Conservation (phyloP, 2,113 vertebrate species). For the Oncorhynchus kisutch region DNA sequence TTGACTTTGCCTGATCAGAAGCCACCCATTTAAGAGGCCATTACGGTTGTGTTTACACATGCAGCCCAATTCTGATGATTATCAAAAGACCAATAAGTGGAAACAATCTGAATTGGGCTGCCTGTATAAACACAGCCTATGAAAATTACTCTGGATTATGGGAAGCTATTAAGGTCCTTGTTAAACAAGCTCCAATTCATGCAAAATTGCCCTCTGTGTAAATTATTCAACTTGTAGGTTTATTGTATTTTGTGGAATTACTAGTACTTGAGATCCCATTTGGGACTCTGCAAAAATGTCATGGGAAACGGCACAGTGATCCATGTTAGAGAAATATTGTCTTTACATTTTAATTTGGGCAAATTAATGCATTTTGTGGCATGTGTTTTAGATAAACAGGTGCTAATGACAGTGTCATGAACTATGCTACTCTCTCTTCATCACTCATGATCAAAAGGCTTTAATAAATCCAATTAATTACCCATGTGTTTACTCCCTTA, state of each 20-base stretch:
- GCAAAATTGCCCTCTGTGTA: conserved; percentile 11
- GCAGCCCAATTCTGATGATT: too few relatives aligned
- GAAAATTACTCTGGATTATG: conserved; percentile 50
- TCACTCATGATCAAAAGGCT: too few relatives aligned
- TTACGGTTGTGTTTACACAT: conserved; percentile 10
- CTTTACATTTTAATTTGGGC: background rate
- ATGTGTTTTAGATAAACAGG: background rate
- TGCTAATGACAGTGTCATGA: background rate
- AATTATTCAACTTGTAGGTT: background rate
- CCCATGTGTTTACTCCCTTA: background rate
- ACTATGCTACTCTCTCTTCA: background rate
- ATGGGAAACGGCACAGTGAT: background rate
- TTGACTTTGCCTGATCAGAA: conserved; percentile 36
- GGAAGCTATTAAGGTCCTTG: conserved; percentile 43
- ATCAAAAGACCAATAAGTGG: too few relatives aligned
- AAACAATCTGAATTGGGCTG: too few relatives aligned
- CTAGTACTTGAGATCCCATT: background rate
- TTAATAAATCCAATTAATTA: background rate
- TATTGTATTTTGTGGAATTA: conserved; percentile 1
- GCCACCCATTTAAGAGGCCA: conserved; percentile 47
- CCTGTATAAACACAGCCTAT: background rate
- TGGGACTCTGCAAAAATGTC: background rate
- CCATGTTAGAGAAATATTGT: background rate
- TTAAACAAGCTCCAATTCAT: conserved; percentile 35
- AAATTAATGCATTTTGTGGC: background rate